phyloP scores from a whole-genome alignment of 35 echinoderm and acorn worm genomes.

The Eucidaris tribuloides region DNA sequence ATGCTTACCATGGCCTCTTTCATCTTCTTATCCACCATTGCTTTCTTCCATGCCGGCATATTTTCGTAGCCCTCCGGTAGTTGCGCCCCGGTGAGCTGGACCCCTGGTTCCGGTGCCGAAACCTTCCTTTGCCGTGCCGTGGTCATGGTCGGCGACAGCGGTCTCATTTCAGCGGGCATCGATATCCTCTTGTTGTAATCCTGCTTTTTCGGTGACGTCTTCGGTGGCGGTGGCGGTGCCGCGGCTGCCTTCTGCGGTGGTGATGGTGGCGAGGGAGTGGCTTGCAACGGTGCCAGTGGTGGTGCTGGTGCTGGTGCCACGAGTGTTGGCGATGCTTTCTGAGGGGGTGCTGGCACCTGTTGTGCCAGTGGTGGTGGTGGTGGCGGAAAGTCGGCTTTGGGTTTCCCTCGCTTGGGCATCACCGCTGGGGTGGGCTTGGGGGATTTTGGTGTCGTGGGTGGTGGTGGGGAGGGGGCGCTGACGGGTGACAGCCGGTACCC shows the following conservation, averaged over 20 bases:
- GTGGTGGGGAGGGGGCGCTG: background rate
- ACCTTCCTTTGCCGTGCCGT: background rate
- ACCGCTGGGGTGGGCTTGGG: background rate
- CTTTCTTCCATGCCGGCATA: conserved; percentile 64
- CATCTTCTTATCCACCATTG: conserved; percentile 59
- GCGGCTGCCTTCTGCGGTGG: conserved; percentile 4
- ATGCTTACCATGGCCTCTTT: conserved; percentile 44
- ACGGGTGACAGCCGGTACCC: background rate
- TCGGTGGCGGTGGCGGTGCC: background rate
- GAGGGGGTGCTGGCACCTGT: background rate
- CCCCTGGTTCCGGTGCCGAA: background rate
- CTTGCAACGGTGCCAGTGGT: background rate
- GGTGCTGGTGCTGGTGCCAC: too few species aligned
- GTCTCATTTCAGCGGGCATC: background rate
- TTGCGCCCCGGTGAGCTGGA: background rate
- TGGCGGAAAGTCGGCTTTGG: background rate
- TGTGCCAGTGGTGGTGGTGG: background rate
- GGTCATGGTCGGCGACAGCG: background rate
- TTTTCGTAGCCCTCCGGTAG: conserved; percentile 21
- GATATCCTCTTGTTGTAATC: conserved; percentile 24
- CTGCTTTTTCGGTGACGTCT: background rate
- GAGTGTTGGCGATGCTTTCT: background rate
- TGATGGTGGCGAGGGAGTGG: background rate
- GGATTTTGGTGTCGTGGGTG: background rate
- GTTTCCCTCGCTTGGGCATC: conserved; percentile 6